A percentile compares a stretch with the other conserved stretches of the same genome.
Evolutionary conservation across 2,888 invertebrate genomes (phyloP).

Genomic region (Cheilosia impressa): DNA sequence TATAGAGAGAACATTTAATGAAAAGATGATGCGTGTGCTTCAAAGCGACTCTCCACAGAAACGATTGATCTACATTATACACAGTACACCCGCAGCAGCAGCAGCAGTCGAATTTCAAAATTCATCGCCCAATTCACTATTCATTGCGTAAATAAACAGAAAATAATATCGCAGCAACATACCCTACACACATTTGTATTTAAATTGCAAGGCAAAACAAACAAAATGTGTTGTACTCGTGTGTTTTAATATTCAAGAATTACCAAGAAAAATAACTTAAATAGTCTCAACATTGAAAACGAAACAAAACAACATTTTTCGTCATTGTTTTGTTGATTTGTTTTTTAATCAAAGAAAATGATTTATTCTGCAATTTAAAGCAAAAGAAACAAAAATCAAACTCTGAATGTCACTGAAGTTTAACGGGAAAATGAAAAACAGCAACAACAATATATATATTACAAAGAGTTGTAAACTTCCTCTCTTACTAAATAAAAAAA

Average conservation of each 20-base stretch:
- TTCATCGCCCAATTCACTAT: slow-evolving; percentile 16
- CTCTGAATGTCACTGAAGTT: slow-evolving; percentile 54
- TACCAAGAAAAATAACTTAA: slow-evolving; percentile 34
- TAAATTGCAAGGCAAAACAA: slow-evolving; percentile 37
- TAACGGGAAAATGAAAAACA: slow-evolving; percentile 9
- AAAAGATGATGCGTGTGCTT: slow-evolving; percentile 20
- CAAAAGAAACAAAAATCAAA: slow-evolving; percentile 1
- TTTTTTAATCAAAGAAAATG: slow-evolving; percentile 1
- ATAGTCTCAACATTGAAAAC: slow-evolving; percentile 35
- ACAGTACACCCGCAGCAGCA: slow-evolving; percentile 22
- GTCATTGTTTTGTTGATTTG: slow-evolving; percentile 24
- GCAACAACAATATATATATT: neutral
- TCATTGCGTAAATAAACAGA: slow-evolving; percentile 34
- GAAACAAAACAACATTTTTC: neutral
- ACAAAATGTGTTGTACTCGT: slow-evolving; percentile 2
- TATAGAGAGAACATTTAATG: slow-evolving; percentile 4
- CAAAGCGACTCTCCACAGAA: neutral
- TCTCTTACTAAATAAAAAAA: slow-evolving; percentile 38
- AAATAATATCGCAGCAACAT: neutral
- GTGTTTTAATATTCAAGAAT: slow-evolving; percentile 27
- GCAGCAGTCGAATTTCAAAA: slow-evolving; percentile 21
- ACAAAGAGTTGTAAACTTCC: slow-evolving; percentile 49
- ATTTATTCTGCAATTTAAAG: neutral
- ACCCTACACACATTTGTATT: slow-evolving; percentile 16
- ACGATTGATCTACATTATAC: slow-evolving; percentile 8